These are phyloP conservation scores for Thunnus albacares DNA, from an alignment of 2,797 vertebrate genomes.

Conservation along the genomic window DNA sequence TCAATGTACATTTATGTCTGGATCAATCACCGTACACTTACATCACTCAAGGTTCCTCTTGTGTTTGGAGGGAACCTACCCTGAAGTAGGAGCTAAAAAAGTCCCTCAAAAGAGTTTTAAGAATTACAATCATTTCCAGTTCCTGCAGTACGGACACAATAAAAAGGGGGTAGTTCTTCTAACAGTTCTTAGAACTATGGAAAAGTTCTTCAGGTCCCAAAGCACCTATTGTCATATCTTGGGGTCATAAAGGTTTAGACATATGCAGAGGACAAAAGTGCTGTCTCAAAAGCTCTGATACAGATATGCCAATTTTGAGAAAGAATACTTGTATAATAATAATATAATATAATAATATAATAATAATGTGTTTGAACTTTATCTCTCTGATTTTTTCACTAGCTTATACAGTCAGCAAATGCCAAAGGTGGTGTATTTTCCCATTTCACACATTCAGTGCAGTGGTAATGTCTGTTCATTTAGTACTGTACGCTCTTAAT, in stretches of 20 bases:
- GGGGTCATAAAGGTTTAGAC: background rate
- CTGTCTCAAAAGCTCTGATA: background rate
- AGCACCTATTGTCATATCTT: background rate
- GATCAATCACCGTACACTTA: no score
- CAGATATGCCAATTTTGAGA: background rate
- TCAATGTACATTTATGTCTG: no score
- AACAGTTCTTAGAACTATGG: no score
- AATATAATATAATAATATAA: no score
- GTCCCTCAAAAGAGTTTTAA: no score
- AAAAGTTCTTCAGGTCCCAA: no score
- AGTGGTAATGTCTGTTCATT: slow-evolving; percentile 5
- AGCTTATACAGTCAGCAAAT: background rate
- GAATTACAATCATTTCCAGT: no score
- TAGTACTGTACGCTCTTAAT: background rate
- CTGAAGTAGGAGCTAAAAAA: no score
- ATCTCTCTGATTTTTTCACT: background rate
- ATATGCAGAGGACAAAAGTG: background rate
- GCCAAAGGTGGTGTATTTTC: background rate
- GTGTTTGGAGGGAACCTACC: no score
- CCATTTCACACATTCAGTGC: slow-evolving; percentile 1
- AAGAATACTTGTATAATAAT: background rate
- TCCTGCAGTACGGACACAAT: no score
- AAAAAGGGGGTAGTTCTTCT: no score
- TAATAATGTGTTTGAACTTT: background rate
- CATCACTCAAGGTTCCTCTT: no score